These are phyloP conservation scores for Aldabrachelys gigantea DNA, from an alignment of 2,113 vertebrate genomes.

Conservation along the genomic window DNA sequence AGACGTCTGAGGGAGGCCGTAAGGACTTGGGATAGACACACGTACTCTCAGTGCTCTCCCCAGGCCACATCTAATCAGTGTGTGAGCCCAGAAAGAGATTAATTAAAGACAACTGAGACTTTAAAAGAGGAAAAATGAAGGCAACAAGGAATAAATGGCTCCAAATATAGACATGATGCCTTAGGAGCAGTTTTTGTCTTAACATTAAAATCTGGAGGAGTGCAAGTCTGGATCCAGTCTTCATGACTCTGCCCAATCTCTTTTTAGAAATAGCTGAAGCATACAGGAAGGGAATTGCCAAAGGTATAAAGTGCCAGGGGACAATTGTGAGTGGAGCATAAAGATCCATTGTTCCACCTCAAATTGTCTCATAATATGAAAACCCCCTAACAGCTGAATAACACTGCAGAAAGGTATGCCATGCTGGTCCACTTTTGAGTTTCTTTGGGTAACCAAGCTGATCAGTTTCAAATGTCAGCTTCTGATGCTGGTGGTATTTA, in stretches of 20 bases:
- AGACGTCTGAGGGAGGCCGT: not conserved
- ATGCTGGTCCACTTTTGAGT: no score
- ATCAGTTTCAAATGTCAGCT: no score
- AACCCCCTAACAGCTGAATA: no score
- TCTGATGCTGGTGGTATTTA: no score
- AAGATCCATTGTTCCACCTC: no score
- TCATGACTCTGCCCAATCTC: not conserved
- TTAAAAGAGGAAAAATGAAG: not conserved
- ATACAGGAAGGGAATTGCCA: not conserved
- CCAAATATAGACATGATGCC: not conserved
- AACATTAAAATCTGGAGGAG: not conserved
- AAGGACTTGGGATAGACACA: not conserved
- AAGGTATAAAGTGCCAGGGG: no score
- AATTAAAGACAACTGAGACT: not conserved
- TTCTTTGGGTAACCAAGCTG: no score
- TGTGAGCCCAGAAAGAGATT: not conserved
- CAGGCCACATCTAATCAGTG: not conserved
- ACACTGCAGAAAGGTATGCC: no score
- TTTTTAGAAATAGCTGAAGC: not conserved
- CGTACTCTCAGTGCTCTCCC: accelerated
- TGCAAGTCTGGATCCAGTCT: not conserved
- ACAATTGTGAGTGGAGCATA: no score
- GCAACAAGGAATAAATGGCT: not conserved
- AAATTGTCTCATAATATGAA: no score
- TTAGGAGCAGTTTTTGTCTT: not conserved